These are phyloP conservation scores for Auanema sp. DNA, from an alignment of 2,888 invertebrate species.

Conservation along the genomic window DNA sequence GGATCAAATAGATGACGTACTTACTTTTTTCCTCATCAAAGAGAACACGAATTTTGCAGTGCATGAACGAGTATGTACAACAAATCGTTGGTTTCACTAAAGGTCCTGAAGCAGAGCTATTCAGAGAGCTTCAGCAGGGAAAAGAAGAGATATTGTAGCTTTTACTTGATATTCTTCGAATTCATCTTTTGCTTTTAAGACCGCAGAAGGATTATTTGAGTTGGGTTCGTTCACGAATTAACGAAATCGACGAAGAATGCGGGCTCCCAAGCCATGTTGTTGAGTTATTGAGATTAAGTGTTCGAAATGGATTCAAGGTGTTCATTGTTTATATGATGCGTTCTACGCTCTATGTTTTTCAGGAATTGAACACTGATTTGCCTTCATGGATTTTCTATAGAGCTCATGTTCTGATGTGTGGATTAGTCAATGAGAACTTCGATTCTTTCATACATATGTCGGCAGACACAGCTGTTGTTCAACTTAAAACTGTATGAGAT, in stretches of 20 bases:
- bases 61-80: no score
- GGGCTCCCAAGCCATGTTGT: constrained; percentile 35
- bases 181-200: background rate
- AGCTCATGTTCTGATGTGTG: constrained; percentile 26
- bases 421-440: constrained; percentile 27
- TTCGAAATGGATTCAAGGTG: constrained; percentile 29
- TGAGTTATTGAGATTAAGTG: constrained; percentile 26
- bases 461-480: background rate
- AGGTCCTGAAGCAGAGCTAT: no score
- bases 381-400: constrained; percentile 30
- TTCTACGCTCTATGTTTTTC: constrained; percentile 1
- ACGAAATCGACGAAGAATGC: constrained; percentile 39
- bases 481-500: background rate
- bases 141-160: background rate
- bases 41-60: no score
- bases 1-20: no score
- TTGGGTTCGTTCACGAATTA: constrained; percentile 28
- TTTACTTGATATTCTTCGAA: background rate
- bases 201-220: constrained; percentile 19
- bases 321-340: background rate
- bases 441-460: constrained; percentile 7
- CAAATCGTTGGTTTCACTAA: no score
- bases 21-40: no score
- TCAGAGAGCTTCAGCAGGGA: no score
- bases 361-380: constrained; percentile 28